A percentile compares a stretch with the other conserved stretches of the same genome.
Evolutionary conservation across 2,113 vertebrate genomes (phyloP).

Genomic region (Myotis yumanensis): DNA sequence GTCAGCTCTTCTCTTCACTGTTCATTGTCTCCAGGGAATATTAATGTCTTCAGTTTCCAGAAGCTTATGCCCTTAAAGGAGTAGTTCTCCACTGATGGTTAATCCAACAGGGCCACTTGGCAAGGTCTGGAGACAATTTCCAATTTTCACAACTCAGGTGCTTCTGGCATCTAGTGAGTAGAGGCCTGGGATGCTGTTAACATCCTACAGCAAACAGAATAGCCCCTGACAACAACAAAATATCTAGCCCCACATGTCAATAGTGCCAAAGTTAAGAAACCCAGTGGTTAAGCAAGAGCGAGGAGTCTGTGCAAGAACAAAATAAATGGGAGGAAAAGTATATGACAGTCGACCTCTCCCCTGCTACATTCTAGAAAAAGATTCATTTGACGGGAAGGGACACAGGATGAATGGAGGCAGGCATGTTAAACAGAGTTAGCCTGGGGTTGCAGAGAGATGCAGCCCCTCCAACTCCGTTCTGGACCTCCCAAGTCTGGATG

Average conservation of each 20-base stretch:
- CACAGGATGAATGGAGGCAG: not conserved
- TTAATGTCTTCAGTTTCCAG: not conserved
- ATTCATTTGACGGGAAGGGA: not conserved
- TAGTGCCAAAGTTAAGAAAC: not conserved
- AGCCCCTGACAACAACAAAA: not conserved
- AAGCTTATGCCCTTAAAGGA: not conserved
- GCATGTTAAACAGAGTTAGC: not conserved
- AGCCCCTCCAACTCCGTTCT: not conserved
- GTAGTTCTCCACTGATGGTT: not conserved
- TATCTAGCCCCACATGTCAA: not conserved
- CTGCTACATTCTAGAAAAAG: not conserved
- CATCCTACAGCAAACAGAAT: not conserved
- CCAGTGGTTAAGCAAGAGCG: not conserved
- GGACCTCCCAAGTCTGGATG: not conserved
- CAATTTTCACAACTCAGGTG: not conserved
- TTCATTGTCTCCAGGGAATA: not conserved
- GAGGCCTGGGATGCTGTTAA: not conserved
- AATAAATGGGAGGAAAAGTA: not conserved
- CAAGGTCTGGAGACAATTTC: not conserved
- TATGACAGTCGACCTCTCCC: not conserved
- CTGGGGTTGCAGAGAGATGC: not conserved
- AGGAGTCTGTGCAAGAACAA: not conserved
- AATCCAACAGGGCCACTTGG: not conserved
- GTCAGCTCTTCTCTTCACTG: not conserved
- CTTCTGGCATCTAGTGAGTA: not conserved